phyloP scores from a whole-genome alignment of 1,140 invertebrate species.

The Drosophila subobscura region DNA sequence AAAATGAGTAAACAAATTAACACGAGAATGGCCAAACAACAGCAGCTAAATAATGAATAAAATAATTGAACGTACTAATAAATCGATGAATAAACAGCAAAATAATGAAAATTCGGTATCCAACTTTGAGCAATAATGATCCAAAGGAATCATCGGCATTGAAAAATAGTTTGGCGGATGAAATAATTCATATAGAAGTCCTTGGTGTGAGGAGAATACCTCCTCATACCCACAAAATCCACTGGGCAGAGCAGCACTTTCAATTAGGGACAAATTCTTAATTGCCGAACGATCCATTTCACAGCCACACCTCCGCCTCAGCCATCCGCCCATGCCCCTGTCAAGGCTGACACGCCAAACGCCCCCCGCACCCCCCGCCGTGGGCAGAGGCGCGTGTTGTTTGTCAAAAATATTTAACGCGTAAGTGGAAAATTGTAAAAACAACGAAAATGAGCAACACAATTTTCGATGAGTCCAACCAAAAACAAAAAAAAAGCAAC shows the following conservation, averaged over 20 bases:
- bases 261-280: slow-evolving; percentile 25
- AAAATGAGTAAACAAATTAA: too few species aligned
- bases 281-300: slow-evolving; percentile 39
- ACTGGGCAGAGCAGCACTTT: neutral
- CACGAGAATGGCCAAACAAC: too few species aligned
- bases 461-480: slow-evolving; percentile 25
- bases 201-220: too few species aligned
- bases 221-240: neutral
- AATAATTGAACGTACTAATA: too few species aligned
- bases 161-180: too few species aligned
- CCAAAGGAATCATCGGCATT: too few species aligned
- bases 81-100: too few species aligned
- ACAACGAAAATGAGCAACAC: slow-evolving; percentile 35
- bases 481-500: slow-evolving; percentile 28
- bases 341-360: neutral
- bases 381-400: slow-evolving; percentile 49
- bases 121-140: too few species aligned
- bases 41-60: too few species aligned
- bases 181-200: too few species aligned
- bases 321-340: neutral
- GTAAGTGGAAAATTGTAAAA: slow-evolving; percentile 67
- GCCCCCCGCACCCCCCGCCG: neutral
- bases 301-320: neutral
- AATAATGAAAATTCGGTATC: too few species aligned
- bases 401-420: slow-evolving; percentile 69